Percentiles rank a stretch among this genome's conserved stretches.
Conservation (phyloP, 1,140 invertebrate genomes). For the Macrotrachela quadricornifera region DNA sequence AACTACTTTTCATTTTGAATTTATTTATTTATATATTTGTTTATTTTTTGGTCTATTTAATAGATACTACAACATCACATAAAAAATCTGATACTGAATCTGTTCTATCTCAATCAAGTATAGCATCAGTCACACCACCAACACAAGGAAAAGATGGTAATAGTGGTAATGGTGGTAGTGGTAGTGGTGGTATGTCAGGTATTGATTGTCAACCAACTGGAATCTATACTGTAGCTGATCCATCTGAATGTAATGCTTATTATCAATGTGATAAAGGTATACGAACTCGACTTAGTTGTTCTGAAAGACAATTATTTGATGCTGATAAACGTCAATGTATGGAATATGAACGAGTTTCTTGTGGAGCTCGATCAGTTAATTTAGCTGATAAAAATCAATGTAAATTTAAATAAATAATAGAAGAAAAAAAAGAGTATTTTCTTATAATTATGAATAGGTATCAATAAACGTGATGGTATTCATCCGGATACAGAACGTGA, state of each 20-base stretch:
- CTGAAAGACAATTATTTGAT: slow-evolving; percentile 8
- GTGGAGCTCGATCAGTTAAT: neutral
- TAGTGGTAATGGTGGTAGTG: too few relatives aligned
- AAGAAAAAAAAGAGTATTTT: neutral
- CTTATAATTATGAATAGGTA: neutral
- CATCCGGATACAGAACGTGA: slow-evolving; percentile 1
- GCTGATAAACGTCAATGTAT: slow-evolving; percentile 4
- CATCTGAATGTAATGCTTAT: neutral
- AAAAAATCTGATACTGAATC: too few relatives aligned
- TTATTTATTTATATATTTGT: too few relatives aligned
- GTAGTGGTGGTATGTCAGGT: too few relatives aligned
- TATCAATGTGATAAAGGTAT: slow-evolving; percentile 2
- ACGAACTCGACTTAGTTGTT: neutral
- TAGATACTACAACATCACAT: too few relatives aligned
- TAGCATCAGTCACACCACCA: too few relatives aligned
- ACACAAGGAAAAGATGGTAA: too few relatives aligned
- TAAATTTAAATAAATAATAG: neutral
- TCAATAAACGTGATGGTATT: slow-evolving; percentile 4
- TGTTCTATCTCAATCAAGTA: too few relatives aligned
- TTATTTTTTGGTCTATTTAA: too few relatives aligned
- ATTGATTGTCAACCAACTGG: neutral
- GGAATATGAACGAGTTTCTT: slow-evolving; percentile 4
- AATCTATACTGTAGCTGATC: neutral
- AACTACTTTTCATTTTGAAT: too few relatives aligned
- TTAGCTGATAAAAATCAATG: slow-evolving; percentile 3